phyloP scores from a whole-genome alignment of 1,140 invertebrate species.

The Drosophila lowei region DNA sequence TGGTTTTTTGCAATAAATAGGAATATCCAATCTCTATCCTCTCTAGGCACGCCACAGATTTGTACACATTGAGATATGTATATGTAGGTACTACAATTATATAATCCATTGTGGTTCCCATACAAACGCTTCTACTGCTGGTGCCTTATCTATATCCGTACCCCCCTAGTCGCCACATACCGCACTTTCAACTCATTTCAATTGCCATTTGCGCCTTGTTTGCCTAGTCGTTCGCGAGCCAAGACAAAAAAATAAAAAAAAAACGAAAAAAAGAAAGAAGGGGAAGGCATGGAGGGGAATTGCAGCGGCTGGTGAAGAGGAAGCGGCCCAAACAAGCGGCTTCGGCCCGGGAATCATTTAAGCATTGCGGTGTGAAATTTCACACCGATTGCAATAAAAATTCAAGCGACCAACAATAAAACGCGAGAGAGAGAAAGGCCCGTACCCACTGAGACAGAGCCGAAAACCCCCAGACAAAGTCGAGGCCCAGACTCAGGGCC shows the following conservation, averaged over 20 bases:
- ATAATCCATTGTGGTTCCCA: constrained; percentile 3
- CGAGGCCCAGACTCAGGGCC: neutral
- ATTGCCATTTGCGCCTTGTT: constrained; percentile 15
- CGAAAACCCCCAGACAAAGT: too few species aligned
- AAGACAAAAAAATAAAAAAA: constrained; percentile 17
- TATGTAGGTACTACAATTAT: neutral
- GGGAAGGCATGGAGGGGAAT: neutral
- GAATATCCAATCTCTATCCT: too few species aligned
- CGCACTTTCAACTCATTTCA: constrained; percentile 7
- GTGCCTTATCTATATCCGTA: neutral
- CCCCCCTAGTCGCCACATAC: neutral
- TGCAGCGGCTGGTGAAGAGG: constrained; percentile 13
- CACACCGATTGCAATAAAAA: constrained; percentile 82
- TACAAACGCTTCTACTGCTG: neutral
- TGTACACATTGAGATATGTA: neutral
- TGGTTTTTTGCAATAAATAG: too few species aligned
- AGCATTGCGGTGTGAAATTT: constrained; percentile 83
- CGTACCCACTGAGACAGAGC: neutral
- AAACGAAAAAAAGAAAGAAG: constrained; percentile 5
- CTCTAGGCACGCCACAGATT: too few species aligned
- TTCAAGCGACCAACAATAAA: constrained; percentile 64
- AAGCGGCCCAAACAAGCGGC: constrained; percentile 21
- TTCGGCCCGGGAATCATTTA: constrained; percentile 72
- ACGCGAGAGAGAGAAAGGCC: constrained; percentile 59
- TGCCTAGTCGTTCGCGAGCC: constrained; percentile 37